A percentile compares a stretch with the other conserved stretches of the same genome.
Evolutionary conservation across 2,888 invertebrate genomes (phyloP).

Genomic region (Agonopterix arenella): DNA sequence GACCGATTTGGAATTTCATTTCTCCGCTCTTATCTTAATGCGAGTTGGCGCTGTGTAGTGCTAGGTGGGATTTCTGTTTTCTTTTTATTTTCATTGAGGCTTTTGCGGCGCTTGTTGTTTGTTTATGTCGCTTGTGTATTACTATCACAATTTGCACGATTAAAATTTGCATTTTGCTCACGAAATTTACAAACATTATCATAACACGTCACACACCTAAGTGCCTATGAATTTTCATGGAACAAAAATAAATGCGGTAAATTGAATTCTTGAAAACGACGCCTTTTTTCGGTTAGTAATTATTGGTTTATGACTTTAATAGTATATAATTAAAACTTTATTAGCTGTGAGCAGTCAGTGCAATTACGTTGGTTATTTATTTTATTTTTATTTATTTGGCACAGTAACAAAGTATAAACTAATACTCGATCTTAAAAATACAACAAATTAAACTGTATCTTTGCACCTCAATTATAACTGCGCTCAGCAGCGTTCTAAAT

Average conservation of each 20-base stretch:
- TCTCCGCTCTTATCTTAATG: constrained; percentile 46
- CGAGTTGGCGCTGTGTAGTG: constrained; percentile 30
- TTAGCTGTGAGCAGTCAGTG: too few species aligned
- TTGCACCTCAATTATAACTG: too few species aligned
- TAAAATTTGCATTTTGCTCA: constrained; percentile 11
- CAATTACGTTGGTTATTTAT: too few species aligned
- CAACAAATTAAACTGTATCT: too few species aligned
- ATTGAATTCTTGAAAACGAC: not conserved
- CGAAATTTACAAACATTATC: constrained; percentile 10
- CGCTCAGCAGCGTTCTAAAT: too few species aligned
- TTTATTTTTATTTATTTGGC: too few species aligned
- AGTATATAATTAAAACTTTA: too few species aligned
- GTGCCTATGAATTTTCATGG: constrained; percentile 10
- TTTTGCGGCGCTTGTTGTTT: constrained; percentile 5
- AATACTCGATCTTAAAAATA: too few species aligned
- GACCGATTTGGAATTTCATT: constrained; percentile 46
- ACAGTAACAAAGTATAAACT: too few species aligned
- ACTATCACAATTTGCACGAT: constrained; percentile 11
- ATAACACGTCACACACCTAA: constrained; percentile 9
- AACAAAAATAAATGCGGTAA: not conserved
- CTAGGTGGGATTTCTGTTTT: constrained; percentile 27
- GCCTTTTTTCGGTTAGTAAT: too few species aligned
- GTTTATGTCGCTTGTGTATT: constrained; percentile 10
- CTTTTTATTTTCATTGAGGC: constrained; percentile 20
- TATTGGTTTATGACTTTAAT: too few species aligned